Conservation (phyloP, 1,140 invertebrate species). For the Armadillidium nasatum region DNA sequence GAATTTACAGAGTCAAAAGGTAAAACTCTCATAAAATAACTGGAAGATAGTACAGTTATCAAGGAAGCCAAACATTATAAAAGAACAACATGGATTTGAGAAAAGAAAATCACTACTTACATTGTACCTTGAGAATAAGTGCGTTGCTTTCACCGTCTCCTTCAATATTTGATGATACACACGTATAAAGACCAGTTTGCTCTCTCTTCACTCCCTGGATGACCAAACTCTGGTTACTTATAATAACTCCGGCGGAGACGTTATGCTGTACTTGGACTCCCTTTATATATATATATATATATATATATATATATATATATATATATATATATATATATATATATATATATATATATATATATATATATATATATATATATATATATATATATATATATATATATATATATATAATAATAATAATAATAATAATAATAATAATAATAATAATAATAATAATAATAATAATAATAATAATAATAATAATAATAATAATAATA, state of each 20-base stretch:
- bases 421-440: too few species aligned
- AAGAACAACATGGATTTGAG: too few species aligned
- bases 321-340: not conserved
- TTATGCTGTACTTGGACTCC: slow-evolving; percentile 68
- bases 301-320: not conserved
- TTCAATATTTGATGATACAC: slow-evolving; percentile 81
- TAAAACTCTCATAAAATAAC: too few species aligned
- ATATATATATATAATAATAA: slow-evolving; percentile 23
- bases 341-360: not conserved
- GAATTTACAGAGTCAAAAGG: not conserved
- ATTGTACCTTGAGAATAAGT: slow-evolving; percentile 76
- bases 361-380: not conserved
- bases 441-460: too few species aligned
- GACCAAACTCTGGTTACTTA: slow-evolving; percentile 51
- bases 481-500: too few species aligned
- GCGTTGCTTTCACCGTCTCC: slow-evolving; percentile 79
- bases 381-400: slow-evolving; percentile 17
- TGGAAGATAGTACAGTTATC: too few species aligned
- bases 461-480: too few species aligned
- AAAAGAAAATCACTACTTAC: slow-evolving; percentile 26
- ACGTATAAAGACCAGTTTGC: slow-evolving; percentile 62
- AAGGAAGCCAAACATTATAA: too few species aligned
- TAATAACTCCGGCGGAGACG: slow-evolving; percentile 48
- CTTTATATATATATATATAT: slow-evolving; percentile 50
- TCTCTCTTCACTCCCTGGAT: slow-evolving; percentile 48